Conservation (phyloP, 2,888 invertebrate species). For the Chaetogeoica ovagalla region DNA sequence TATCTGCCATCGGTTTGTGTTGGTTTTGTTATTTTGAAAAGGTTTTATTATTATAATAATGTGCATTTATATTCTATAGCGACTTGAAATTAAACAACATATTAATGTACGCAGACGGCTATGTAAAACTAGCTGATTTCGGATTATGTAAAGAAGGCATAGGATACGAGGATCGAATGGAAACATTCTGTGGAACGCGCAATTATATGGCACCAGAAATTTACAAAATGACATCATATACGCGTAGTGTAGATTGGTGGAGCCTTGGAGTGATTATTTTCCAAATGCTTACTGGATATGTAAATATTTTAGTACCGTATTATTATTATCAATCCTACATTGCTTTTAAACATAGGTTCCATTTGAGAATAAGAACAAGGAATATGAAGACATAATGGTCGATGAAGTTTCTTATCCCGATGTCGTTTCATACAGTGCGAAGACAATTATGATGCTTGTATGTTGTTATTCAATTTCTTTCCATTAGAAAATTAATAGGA, state of each 20-base stretch:
- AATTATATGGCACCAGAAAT: slow-evolving; percentile 98
- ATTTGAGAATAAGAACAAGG: slow-evolving; percentile 99
- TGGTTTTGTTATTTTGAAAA: background rate
- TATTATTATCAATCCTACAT: background rate
- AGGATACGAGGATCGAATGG: slow-evolving; percentile 96
- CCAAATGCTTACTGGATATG: slow-evolving; percentile 99
- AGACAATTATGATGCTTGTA: slow-evolving; percentile 98
- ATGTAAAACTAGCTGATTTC: slow-evolving; percentile 99
- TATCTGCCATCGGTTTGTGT: slow-evolving; percentile 85
- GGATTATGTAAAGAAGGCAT: slow-evolving; percentile 98
- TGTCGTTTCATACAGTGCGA: slow-evolving; percentile 94
- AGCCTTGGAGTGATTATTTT: slow-evolving; percentile 98
- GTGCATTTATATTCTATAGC: slow-evolving; percentile 60
- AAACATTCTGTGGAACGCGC: slow-evolving; percentile 98
- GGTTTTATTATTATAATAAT: background rate
- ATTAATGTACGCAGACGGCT: slow-evolving; percentile 94
- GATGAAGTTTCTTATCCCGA: slow-evolving; percentile 99
- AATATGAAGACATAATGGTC: slow-evolving; percentile 97
- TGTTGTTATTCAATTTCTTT: slow-evolving; percentile 13
- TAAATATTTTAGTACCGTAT: slow-evolving; percentile 59
- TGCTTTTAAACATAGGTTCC: slow-evolving; percentile 71
- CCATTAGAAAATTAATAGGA: background rate
- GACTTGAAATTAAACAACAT: slow-evolving; percentile 99
- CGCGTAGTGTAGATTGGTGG: slow-evolving; percentile 99
- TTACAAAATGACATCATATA: slow-evolving; percentile 96